Evolutionary conservation across 2,797 vertebrate species (phyloP).

Genomic region (Epinephelus awoara): DNA sequence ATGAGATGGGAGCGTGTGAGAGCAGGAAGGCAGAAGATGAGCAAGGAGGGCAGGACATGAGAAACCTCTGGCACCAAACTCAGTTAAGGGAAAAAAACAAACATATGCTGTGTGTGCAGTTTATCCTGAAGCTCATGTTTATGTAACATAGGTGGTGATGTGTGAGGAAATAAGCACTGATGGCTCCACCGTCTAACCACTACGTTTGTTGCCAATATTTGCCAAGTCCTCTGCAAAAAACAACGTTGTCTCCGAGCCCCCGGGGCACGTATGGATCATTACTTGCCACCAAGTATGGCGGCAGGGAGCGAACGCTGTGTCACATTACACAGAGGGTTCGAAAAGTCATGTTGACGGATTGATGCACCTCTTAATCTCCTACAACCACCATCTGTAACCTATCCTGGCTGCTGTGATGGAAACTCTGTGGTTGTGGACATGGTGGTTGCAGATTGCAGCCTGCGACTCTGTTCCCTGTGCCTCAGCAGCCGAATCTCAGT

Average conservation of each 20-base stretch:
- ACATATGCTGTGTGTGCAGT: conserved; percentile 70
- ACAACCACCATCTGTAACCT: conserved; percentile 54
- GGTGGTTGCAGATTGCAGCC: conserved; percentile 34
- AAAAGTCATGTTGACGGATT: conserved; percentile 57
- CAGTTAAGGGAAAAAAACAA: conserved; percentile 58
- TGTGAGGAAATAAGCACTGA: conserved; percentile 28
- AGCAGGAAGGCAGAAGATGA: conserved; percentile 72
- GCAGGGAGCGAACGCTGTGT: conserved; percentile 12
- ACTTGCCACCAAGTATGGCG: conserved; percentile 34
- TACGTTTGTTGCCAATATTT: conserved; percentile 1
- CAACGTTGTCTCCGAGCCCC: conserved; percentile 9
- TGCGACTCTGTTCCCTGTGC: conserved; percentile 5
- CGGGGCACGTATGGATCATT: conserved; percentile 40
- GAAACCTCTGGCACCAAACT: conserved; percentile 71
- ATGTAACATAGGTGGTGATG: conserved; percentile 70
- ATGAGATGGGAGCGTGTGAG: conserved; percentile 60
- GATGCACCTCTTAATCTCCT: conserved; percentile 49
- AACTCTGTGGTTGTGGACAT: conserved; percentile 28
- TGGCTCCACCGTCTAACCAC: conserved; percentile 24
- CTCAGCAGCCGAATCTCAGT: conserved; percentile 39
- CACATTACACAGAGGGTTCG: conserved; percentile 35
- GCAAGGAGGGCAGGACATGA: conserved; percentile 66
- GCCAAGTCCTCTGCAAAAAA: conserved; percentile 20
- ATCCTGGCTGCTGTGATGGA: conserved; percentile 36
- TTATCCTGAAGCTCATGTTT: conserved; percentile 70